phyloP scores from a whole-genome alignment of 1,140 invertebrate species.

The Drosophila kepulauana region DNA sequence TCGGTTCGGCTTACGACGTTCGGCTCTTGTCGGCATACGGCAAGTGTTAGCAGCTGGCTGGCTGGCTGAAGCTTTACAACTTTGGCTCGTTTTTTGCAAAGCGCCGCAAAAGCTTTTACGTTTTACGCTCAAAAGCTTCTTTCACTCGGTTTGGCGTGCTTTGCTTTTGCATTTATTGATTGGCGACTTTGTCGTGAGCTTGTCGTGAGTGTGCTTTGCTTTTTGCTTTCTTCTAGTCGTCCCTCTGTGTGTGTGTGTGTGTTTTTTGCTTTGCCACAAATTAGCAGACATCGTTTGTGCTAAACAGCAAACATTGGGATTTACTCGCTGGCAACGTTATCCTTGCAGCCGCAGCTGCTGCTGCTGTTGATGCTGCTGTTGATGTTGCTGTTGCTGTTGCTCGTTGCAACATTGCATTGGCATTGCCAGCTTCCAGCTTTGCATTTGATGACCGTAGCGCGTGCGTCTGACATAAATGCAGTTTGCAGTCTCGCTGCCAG shows the following conservation, averaged over 20 bases:
- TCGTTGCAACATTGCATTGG: conserved; percentile 23
- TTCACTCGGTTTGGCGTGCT: conserved; percentile 19
- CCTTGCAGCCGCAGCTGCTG: conserved; percentile 33
- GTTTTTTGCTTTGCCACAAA: conserved; percentile 20
- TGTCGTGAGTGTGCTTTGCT: conserved; percentile 8
- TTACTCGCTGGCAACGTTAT: conserved; percentile 61
- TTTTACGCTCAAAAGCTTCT: conserved; percentile 72
- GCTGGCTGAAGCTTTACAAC: conserved; percentile 55
- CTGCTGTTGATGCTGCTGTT: conserved; percentile 6
- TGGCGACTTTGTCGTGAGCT: conserved; percentile 37
- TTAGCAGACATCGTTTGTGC: conserved; percentile 34
- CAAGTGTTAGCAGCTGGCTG: conserved; percentile 19
- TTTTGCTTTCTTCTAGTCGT: neutral
- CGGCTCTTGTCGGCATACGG: neutral
- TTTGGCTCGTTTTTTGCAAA: conserved; percentile 40
- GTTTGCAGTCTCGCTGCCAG: conserved; percentile 12
- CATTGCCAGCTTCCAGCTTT: conserved; percentile 35
- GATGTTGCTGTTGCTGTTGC: conserved; percentile 12
- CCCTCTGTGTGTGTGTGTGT: conserved; percentile 5
- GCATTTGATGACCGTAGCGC: conserved; percentile 43
- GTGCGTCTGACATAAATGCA: conserved; percentile 29
- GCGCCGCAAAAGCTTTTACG: conserved; percentile 65
- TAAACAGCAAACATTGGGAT: conserved; percentile 37
- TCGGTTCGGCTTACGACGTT: neutral
- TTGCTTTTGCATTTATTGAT: conserved; percentile 59